Percentiles rank a stretch among this genome's conserved stretches.
Evolutionary conservation across 2,113 vertebrate genomes (phyloP).

Genomic region (Lycaon pictus): DNA sequence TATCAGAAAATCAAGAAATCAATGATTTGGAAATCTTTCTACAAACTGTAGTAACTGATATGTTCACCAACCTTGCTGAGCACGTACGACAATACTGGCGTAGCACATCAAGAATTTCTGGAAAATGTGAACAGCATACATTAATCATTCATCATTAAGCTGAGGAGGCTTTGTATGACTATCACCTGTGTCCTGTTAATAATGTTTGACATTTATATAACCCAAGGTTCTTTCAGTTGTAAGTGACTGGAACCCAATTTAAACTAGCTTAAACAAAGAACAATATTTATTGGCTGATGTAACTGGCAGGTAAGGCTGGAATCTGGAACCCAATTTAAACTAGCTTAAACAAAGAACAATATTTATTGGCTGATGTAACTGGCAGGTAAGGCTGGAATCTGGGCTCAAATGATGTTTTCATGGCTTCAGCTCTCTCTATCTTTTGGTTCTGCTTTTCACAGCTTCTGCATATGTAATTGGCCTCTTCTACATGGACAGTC

Average conservation of each 20-base stretch:
- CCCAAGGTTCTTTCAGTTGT: slow-evolving; percentile 50
- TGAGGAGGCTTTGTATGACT: slow-evolving; percentile 2
- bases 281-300: slow-evolving; percentile 57
- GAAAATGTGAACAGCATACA: slow-evolving; percentile 59
- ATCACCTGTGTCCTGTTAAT: slow-evolving; percentile 61
- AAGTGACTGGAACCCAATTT: slow-evolving; percentile 73
- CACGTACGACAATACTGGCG: not conserved
- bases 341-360: slow-evolving; percentile 64
- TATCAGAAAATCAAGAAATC: slow-evolving; percentile 41
- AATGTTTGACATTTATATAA: slow-evolving; percentile 70
- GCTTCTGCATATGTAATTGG: not conserved
- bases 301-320: slow-evolving; percentile 38
- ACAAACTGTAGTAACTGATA: not conserved
- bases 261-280: slow-evolving; percentile 68
- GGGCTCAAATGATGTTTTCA: not conserved
- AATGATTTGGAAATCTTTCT: not conserved
- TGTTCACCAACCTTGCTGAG: not conserved
- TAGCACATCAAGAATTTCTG: slow-evolving; percentile 48
- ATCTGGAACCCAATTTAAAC: slow-evolving; percentile 69
- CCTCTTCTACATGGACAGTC: not conserved
- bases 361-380: slow-evolving; percentile 55
- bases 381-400: slow-evolving; percentile 40
- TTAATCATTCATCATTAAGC: slow-evolving; percentile 66
- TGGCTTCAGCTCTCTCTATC: not conserved
- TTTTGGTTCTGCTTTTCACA: slow-evolving; percentile 22